These are phyloP conservation scores for Parnassius mnemosyne DNA, from an alignment of 2,888 invertebrate species.

Conservation along the genomic window DNA sequence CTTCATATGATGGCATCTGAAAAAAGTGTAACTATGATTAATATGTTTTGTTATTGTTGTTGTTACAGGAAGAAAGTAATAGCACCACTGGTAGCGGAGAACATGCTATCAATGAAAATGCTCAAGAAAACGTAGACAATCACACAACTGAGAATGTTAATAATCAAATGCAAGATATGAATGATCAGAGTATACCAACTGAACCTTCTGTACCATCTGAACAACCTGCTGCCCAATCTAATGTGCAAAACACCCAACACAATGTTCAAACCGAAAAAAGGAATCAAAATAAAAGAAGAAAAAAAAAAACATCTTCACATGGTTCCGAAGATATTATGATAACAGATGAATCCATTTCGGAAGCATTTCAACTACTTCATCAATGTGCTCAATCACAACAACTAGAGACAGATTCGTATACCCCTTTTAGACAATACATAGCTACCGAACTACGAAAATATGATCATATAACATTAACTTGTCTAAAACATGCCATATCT, in stretches of 20 bases:
- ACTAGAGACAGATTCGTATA: slow-evolving; percentile 31
- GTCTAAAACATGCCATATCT: slow-evolving; percentile 34
- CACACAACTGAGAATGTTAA: too few species aligned
- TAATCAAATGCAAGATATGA: too few species aligned
- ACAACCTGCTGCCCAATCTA: slow-evolving; percentile 21
- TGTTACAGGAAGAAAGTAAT: slow-evolving; percentile 18
- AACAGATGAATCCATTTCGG: slow-evolving; percentile 36
- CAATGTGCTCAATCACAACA: slow-evolving; percentile 34
- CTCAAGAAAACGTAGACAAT: slow-evolving; percentile 1
- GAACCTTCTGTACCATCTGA: slow-evolving; percentile 2
- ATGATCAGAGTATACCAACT: too few species aligned
- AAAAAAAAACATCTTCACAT: slow-evolving; percentile 26
- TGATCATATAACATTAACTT: slow-evolving; percentile 30
- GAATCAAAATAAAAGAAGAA: slow-evolving; percentile 31
- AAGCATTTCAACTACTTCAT: slow-evolving; percentile 34
- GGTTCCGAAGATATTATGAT: slow-evolving; percentile 28
- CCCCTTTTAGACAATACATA: slow-evolving; percentile 33
- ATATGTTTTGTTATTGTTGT: slow-evolving; percentile 11
- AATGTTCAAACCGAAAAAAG: slow-evolving; percentile 31
- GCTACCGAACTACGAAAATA: slow-evolving; percentile 34
- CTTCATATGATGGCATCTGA: slow-evolving; percentile 14
- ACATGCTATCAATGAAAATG: slow-evolving; percentile 2
- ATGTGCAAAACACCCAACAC: slow-evolving; percentile 26
- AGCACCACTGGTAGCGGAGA: slow-evolving; percentile 12
- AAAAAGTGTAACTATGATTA: not conserved